These are phyloP conservation scores for Mormoops blainvillei DNA, from an alignment of 2,113 vertebrate species.

Conservation along the genomic window DNA sequence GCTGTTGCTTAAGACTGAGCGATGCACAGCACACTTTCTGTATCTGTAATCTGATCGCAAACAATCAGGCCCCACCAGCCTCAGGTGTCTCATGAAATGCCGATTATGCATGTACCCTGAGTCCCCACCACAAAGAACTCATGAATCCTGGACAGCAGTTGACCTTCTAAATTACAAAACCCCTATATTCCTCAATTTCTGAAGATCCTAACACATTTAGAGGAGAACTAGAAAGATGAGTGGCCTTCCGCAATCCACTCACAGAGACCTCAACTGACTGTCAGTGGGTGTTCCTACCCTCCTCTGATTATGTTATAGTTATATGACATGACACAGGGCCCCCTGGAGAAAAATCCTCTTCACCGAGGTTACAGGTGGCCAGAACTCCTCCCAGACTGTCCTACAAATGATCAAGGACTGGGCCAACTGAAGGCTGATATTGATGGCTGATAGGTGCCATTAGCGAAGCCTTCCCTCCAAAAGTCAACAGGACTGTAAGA, in stretches of 20 bases:
- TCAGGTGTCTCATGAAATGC: neutral
- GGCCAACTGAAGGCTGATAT: neutral
- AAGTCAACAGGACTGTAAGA: neutral
- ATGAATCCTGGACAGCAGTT: too few species aligned
- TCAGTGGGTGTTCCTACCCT: neutral
- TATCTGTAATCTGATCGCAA: neutral
- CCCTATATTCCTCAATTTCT: neutral
- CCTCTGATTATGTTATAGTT: neutral
- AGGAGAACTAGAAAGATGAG: neutral
- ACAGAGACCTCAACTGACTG: neutral
- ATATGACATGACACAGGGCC: neutral
- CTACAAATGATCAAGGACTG: neutral
- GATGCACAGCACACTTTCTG: neutral
- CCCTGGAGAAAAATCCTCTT: neutral
- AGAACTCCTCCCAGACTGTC: neutral
- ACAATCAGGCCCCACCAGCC: neutral
- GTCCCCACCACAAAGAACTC: neutral
- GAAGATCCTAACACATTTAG: neutral
- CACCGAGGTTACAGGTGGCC: neutral
- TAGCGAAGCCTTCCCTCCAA: neutral
- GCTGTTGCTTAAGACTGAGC: neutral
- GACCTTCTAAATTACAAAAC: neutral
- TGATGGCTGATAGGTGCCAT: neutral
- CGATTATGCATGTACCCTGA: too few species aligned
- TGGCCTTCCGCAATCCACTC: neutral